These are phyloP conservation scores for Mesoclemmys tuberculata DNA, from an alignment of 2,113 vertebrate genomes.

Conservation along the genomic window DNA sequence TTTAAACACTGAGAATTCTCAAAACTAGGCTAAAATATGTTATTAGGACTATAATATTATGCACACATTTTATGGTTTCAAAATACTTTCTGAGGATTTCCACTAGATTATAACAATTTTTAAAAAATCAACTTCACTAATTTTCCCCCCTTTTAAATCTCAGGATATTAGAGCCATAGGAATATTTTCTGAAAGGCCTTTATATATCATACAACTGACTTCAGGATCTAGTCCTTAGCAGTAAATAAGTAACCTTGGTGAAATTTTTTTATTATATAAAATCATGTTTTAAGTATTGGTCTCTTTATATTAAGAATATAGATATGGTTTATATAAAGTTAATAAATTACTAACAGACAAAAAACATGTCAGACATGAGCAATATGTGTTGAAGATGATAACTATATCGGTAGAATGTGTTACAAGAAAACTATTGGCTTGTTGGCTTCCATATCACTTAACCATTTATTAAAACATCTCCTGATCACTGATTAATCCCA, in stretches of 20 bases:
- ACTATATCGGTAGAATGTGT: neutral
- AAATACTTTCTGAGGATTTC: neutral
- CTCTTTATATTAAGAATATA: neutral
- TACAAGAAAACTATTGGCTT: neutral
- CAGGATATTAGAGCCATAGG: neutral
- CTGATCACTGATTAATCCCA: neutral
- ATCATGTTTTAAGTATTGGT: neutral
- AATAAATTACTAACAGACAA: neutral
- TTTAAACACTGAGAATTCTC: neutral
- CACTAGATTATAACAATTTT: neutral
- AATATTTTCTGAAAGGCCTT: neutral
- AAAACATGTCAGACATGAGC: neutral
- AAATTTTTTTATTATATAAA: neutral
- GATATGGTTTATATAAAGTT: neutral
- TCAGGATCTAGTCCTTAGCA: neutral
- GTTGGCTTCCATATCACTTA: too few species aligned
- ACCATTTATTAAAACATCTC: neutral
- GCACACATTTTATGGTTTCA: neutral
- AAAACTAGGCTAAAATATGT: neutral
- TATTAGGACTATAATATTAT: neutral
- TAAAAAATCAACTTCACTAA: neutral
- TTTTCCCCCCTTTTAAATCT: neutral
- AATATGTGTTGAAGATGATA: neutral
- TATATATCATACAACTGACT: neutral
- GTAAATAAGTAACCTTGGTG: neutral